phyloP scores from a whole-genome alignment of 2,113 vertebrate species.

The Eublepharis macularius region DNA sequence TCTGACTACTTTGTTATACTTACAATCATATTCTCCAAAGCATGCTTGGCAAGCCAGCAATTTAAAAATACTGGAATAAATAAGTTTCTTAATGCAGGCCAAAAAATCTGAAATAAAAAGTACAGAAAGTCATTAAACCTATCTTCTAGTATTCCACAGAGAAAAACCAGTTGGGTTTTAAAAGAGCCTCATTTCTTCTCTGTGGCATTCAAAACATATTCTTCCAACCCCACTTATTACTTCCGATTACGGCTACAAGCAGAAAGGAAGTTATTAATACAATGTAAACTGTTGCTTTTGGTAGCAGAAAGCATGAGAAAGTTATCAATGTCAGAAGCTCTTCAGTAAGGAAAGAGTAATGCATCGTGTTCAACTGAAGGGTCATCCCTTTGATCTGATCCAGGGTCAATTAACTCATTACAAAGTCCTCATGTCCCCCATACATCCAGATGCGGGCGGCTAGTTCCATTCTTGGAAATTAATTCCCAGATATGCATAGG shows the following conservation, averaged over 20 bases:
- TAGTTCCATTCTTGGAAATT: too few relatives aligned
- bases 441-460: too few relatives aligned
- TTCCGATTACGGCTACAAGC: background rate
- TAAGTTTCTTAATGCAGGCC: slow-evolving; percentile 79
- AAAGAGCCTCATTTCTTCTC: background rate
- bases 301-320: too few relatives aligned
- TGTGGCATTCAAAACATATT: background rate
- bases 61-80: slow-evolving; percentile 89
- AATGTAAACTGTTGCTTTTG: too few relatives aligned
- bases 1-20: slow-evolving; percentile 65
- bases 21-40: slow-evolving; percentile 88
- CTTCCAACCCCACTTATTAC: background rate
- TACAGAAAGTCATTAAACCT: slow-evolving; percentile 24
- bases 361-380: too few relatives aligned
- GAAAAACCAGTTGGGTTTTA: background rate
- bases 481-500: too few relatives aligned
- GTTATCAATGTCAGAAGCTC: too few relatives aligned
- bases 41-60: slow-evolving; percentile 87
- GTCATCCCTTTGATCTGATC: too few relatives aligned
- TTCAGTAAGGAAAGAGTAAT: too few relatives aligned
- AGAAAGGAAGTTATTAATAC: too few relatives aligned
- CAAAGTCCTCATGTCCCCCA: too few relatives aligned
- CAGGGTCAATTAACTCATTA: too few relatives aligned
- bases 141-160: background rate
- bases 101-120: slow-evolving; percentile 81